Percentiles rank a stretch among this genome's conserved stretches.
Evolutionary conservation across 92 coral and sea anemone species (phyloP).

Genomic region (Montipora capitata): DNA sequence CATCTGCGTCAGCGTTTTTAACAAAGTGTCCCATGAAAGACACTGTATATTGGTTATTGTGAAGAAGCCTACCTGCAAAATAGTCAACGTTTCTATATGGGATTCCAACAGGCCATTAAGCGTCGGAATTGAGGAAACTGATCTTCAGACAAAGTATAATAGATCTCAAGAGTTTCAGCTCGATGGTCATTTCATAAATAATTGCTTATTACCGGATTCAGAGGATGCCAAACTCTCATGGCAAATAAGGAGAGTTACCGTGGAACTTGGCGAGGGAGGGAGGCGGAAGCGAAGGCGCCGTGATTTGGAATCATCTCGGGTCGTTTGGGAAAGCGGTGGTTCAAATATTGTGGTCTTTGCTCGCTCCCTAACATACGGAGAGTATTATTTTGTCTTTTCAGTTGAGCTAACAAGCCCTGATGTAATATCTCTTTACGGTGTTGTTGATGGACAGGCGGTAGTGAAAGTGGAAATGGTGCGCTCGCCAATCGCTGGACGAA

Average conservation of each 20-base stretch:
- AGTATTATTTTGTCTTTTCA: slow-evolving; percentile 36
- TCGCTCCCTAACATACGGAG: slow-evolving; percentile 67
- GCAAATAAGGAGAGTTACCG: not conserved
- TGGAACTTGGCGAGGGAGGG: not conserved
- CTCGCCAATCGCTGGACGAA: slow-evolving; percentile 66
- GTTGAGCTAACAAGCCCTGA: slow-evolving; percentile 69
- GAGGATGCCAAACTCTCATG: not conserved
- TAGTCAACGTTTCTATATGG: slow-evolving; percentile 61
- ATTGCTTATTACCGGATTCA: slow-evolving; percentile 23
- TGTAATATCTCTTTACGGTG: slow-evolving; percentile 73
- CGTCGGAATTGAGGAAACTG: not conserved
- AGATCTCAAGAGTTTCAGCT: slow-evolving; percentile 17
- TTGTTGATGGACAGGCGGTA: slow-evolving; percentile 38
- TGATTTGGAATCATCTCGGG: too few species aligned
- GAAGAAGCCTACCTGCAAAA: slow-evolving; percentile 67
- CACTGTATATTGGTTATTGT: slow-evolving; percentile 39
- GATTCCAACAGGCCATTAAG: not conserved
- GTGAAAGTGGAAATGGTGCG: slow-evolving; percentile 43
- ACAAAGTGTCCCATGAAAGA: slow-evolving; percentile 70
- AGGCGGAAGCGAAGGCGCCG: not conserved
- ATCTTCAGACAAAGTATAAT: not conserved
- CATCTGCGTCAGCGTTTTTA: slow-evolving; percentile 61
- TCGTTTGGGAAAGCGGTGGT: slow-evolving; percentile 2
- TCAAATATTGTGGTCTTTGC: not conserved
- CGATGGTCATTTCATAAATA: slow-evolving; percentile 1